Evolutionary conservation across 2,113 vertebrate species (phyloP).

Genomic region (Xiphophorus hellerii): DNA sequence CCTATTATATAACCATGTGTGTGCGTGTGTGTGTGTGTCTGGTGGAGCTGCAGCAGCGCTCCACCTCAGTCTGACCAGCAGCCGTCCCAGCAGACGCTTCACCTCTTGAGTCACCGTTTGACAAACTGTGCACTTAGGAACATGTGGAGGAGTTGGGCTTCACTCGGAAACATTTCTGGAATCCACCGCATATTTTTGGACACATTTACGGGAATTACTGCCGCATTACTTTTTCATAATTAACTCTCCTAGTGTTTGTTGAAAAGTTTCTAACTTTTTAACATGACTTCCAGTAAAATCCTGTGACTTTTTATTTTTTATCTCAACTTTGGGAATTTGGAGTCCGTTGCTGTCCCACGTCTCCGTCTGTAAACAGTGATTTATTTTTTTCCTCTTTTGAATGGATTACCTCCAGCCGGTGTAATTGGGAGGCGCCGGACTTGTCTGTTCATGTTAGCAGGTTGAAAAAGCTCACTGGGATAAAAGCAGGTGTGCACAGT

Average conservation of each 20-base stretch:
- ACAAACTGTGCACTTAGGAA: constrained; percentile 33
- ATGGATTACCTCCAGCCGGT: constrained; percentile 35
- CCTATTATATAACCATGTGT: constrained; percentile 58
- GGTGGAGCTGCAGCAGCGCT: constrained; percentile 47
- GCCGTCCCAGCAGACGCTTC: constrained; percentile 48
- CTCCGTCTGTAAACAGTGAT: constrained; percentile 27
- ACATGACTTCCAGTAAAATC: not conserved
- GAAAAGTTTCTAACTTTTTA: not conserved
- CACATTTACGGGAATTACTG: not conserved
- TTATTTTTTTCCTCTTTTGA: constrained; percentile 7
- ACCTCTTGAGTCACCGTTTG: constrained; percentile 40
- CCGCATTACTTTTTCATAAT: not conserved
- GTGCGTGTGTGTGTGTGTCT: constrained; percentile 10
- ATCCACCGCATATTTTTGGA: constrained; percentile 17
- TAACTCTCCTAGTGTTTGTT: not conserved
- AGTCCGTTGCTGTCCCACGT: not conserved
- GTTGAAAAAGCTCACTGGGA: constrained; percentile 20
- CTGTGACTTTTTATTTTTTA: not conserved
- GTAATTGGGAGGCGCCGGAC: constrained; percentile 40
- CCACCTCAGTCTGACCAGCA: constrained; percentile 64
- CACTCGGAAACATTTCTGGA: constrained; percentile 44
- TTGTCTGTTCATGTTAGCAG: constrained; percentile 56
- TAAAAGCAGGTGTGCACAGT: constrained; percentile 30
- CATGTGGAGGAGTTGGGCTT: constrained; percentile 21
- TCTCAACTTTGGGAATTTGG: not conserved